Conservation (phyloP, 2,113 vertebrate genomes). For the Puntigrus tetrazona region DNA sequence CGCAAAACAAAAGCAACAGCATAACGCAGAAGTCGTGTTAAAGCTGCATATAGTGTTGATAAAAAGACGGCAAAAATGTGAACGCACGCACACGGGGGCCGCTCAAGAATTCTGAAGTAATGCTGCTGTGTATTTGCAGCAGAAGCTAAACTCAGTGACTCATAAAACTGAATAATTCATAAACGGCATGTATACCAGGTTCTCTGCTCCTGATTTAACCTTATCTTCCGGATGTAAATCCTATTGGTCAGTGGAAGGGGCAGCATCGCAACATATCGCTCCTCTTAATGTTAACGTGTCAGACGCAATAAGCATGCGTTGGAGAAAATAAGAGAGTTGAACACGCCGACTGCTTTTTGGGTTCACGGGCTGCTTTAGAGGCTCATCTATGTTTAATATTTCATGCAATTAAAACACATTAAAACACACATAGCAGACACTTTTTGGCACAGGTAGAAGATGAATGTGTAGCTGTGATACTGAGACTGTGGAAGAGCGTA, state of each 20-base stretch:
- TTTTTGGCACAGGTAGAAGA: not conserved
- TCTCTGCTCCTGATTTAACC: constrained; percentile 38
- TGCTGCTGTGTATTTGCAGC: constrained; percentile 37
- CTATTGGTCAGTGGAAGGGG: constrained; percentile 13
- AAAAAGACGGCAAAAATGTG: not conserved
- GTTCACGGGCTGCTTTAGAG: not conserved
- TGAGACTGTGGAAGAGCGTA: constrained; percentile 6
- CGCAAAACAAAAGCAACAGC: not conserved
- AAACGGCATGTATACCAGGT: constrained; percentile 29
- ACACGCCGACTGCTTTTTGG: not conserved
- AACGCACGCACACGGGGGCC: not conserved
- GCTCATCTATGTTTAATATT: not conserved
- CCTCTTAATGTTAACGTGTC: not conserved
- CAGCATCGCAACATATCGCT: not conserved
- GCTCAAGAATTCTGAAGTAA: constrained; percentile 34
- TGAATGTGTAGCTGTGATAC: not conserved
- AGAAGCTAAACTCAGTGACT: constrained; percentile 52
- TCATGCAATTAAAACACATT: not conserved
- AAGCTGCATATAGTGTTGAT: not conserved
- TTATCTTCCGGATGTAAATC: constrained; percentile 21
- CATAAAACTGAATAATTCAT: constrained; percentile 56
- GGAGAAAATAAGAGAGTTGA: not conserved
- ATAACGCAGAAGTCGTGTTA: not conserved
- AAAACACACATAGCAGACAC: not conserved
- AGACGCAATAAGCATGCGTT: not conserved